Conservation (phyloP, 2,113 vertebrate species). For the Dryoscopus gambensis region DNA sequence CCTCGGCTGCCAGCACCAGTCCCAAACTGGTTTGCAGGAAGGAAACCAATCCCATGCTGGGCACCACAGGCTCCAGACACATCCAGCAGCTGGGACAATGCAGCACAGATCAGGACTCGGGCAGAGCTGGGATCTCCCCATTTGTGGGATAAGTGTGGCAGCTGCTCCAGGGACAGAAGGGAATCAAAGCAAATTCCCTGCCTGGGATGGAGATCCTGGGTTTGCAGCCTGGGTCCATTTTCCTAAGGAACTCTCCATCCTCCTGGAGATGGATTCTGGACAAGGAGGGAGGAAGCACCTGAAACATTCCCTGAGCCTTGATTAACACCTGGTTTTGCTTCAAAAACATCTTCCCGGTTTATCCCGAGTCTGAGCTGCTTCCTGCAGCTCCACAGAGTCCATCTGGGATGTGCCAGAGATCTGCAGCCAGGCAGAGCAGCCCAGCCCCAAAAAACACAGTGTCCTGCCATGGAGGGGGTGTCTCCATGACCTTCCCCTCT, state of each 20-base stretch:
- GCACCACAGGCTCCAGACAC: not conserved
- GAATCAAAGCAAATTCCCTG: not conserved
- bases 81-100: not conserved
- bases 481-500: not conserved
- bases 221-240: not conserved
- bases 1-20: not conserved
- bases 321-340: not conserved
- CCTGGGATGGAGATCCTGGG: not conserved
- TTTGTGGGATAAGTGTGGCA: not conserved
- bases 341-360: not conserved
- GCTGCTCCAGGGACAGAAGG: not conserved
- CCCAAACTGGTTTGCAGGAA: not conserved
- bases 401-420: not conserved
- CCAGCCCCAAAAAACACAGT: not conserved
- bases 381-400: not conserved
- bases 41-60: not conserved
- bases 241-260: not conserved
- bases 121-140: not conserved
- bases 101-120: not conserved
- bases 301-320: not conserved
- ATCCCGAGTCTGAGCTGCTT: not conserved
- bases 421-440: conserved; percentile 51
- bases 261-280: not conserved
- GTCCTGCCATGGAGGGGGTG: not conserved
- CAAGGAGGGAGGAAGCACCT: not conserved